Evolutionary conservation across 2,113 vertebrate species (phyloP), one percentile per base, ranked within the genome.

Genomic region (Melospiza melodia): DNA sequence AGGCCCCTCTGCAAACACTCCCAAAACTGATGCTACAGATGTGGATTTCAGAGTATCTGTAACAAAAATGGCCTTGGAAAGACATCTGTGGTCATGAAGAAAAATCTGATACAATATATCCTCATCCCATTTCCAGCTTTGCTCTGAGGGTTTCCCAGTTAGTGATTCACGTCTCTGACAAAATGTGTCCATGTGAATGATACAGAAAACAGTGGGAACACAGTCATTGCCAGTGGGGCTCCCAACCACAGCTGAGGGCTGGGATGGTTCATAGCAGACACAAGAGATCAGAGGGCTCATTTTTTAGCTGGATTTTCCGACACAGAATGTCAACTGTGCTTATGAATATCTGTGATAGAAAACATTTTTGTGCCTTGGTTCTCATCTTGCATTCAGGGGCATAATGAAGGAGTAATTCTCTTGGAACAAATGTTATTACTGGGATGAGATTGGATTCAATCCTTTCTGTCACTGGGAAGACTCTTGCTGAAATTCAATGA

Each of bases 341-440:
- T 84, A 78, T 43, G 74, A 90, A 54, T 92, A 90, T 71, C 63
- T 90, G 58, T 52, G 83, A 71, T 79, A 76, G 57, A 90, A 95
- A 82, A 65, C 57, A 67, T 57, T 69, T 93, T 76, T 66, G 65
- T 65, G 85, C 57, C 46, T 75, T 30, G 59, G 58, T 90, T 93
- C 90, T 89, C 44, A 44, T 87, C 35, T 81, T 5, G 0, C 39
- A 46, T 49, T 52, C 13, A 75, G 66, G 46, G 54, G 15, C 28
- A 44, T 82, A 87, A 91, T 49, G 79, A 93, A 86, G 65, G 55
- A 86, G 49, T 93, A 94, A 94, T 88, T 96, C 82, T 85, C 61
- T 37, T 54, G 83, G 57, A 92, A 89, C n/a, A 84, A 95, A 89
- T 79, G 49, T 62, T 84, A 57, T 90, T 96, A 72, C 46, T 46